Evolutionary conservation across 2,797 vertebrate species (phyloP).

Genomic region (Echeneis naucrates): DNA sequence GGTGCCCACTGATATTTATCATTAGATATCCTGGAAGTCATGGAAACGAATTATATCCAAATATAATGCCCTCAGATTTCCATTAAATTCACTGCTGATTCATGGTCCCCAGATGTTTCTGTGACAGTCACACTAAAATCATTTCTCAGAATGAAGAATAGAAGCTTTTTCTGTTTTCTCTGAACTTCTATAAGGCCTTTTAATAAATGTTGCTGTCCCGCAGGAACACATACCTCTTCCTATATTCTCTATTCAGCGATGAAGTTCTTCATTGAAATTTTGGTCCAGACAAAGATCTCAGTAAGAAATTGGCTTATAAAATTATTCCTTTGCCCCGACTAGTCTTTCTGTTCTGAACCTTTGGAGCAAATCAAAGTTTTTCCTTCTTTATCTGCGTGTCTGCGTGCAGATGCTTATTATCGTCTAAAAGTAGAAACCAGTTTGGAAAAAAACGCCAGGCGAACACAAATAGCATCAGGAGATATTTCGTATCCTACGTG

Average conservation of each 20-base stretch:
- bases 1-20: too few relatives aligned
- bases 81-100: background rate
- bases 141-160: too few relatives aligned
- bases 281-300: background rate
- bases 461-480: constrained; percentile 24
- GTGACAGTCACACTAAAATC: background rate
- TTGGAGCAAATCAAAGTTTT: background rate
- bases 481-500: constrained; percentile 30
- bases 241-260: background rate
- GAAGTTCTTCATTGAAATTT: background rate
- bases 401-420: background rate
- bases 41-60: background rate
- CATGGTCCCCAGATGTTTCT: background rate
- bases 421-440: constrained; percentile 2
- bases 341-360: background rate
- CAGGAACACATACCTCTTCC: background rate
- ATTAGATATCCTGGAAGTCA: background rate
- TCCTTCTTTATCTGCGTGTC: background rate
- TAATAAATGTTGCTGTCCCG: too few relatives aligned
- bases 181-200: too few relatives aligned
- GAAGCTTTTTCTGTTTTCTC: too few relatives aligned
- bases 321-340: background rate
- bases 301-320: background rate
- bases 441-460: background rate
- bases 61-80: background rate